Conservation (phyloP, 2,113 vertebrate genomes). For the Mystacornis crossleyi region DNA sequence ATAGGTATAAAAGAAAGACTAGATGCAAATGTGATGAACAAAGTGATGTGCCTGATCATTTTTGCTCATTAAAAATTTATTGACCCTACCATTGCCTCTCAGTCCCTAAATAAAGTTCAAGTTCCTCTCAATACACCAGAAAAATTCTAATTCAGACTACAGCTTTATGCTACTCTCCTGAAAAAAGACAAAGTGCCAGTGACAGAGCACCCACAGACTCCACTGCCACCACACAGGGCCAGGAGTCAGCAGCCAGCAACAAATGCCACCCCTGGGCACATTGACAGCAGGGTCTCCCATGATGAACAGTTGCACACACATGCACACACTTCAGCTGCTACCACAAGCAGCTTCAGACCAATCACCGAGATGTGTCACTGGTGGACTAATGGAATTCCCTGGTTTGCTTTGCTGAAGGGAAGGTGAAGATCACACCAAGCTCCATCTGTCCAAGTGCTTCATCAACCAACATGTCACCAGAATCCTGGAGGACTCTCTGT, state of each 20-base stretch:
- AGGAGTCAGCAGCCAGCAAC: background rate
- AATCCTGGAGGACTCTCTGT: background rate
- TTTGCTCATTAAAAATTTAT: background rate
- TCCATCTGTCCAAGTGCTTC: background rate
- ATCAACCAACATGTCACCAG: fast-evolving
- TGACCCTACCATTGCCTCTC: background rate
- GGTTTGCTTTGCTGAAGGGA: background rate
- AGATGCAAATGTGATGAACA: background rate
- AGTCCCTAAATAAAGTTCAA: background rate
- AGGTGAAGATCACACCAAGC: background rate
- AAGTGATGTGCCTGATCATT: background rate
- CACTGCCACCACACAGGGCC: fast-evolving
- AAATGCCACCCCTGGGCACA: fast-evolving
- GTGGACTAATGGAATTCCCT: background rate
- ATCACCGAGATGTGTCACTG: fast-evolving
- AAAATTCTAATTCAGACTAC: background rate
- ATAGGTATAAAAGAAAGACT: background rate
- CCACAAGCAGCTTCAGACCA: background rate
- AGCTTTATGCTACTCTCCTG: background rate
- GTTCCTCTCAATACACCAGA: background rate
- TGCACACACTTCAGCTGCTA: background rate
- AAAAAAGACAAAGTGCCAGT: fast-evolving
- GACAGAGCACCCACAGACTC: fast-evolving
- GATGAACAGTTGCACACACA: fast-evolving
- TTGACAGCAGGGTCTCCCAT: fast-evolving